These are phyloP conservation scores for Tortrix viridana DNA, from an alignment of 2,888 invertebrate genomes.

Conservation along the genomic window DNA sequence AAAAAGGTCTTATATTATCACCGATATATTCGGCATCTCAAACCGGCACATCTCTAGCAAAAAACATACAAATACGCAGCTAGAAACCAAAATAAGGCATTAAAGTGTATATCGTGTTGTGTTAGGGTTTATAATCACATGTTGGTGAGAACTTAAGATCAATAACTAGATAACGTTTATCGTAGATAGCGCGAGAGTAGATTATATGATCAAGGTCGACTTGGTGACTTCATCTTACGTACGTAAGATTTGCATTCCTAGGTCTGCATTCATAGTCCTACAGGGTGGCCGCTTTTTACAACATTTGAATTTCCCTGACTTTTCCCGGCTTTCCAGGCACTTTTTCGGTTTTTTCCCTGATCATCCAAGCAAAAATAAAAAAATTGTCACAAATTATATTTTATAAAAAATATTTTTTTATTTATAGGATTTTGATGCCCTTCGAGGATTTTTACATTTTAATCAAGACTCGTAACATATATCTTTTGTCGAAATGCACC, in stretches of 20 bases:
- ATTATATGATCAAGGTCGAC: slow-evolving; percentile 26
- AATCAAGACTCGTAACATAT: too few species aligned
- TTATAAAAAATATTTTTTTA: too few species aligned
- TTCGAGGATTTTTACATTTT: too few species aligned
- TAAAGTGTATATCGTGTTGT: neutral
- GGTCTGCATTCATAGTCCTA: neutral
- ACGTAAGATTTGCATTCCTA: too few species aligned
- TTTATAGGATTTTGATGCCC: too few species aligned
- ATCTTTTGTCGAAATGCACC: too few species aligned
- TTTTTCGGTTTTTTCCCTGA: too few species aligned
- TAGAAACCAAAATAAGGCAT: neutral
- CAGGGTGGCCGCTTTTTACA: neutral
- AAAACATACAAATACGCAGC: neutral
- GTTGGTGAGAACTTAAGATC: neutral
- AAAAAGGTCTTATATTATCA: too few species aligned
- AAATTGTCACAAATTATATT: too few species aligned
- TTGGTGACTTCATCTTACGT: slow-evolving; percentile 13
- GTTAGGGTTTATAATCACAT: slow-evolving; percentile 4
- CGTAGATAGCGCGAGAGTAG: slow-evolving; percentile 19
- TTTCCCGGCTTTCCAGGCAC: too few species aligned
- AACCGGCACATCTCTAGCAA: neutral
- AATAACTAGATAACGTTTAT: slow-evolving; percentile 18
- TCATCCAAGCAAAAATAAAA: too few species aligned
- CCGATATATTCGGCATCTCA: neutral
- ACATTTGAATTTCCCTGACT: too few species aligned